These are phyloP conservation scores for Heliconius sara DNA, from an alignment of 2,888 invertebrate species.

Conservation along the genomic window DNA sequence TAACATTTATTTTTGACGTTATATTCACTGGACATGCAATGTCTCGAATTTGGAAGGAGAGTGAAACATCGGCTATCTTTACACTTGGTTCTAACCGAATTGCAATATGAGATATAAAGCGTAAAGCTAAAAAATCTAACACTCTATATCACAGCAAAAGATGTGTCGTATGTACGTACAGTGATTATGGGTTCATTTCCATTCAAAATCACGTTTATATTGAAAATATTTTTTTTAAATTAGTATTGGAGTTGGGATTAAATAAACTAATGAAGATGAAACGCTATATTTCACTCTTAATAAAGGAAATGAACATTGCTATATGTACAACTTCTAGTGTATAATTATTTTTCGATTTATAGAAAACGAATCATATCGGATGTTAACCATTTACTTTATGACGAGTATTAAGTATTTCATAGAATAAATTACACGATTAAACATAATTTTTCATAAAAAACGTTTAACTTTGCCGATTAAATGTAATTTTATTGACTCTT, in stretches of 20 bases:
- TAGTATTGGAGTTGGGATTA: neutral
- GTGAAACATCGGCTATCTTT: neutral
- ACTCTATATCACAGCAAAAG: neutral
- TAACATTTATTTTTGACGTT: too few relatives aligned
- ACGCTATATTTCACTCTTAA: neutral
- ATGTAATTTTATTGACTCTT: constrained; percentile 1
- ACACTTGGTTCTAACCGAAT: neutral
- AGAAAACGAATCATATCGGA: constrained; percentile 34
- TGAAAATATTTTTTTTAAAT: too few relatives aligned
- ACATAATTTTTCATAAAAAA: constrained; percentile 6
- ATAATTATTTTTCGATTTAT: constrained; percentile 27
- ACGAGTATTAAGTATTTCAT: constrained; percentile 31
- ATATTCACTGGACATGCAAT: too few relatives aligned
- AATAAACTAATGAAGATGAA: neutral
- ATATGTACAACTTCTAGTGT: constrained; percentile 25
- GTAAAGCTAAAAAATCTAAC: too few relatives aligned
- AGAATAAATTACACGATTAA: constrained; percentile 9
- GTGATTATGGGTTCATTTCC: neutral
- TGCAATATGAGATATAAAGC: neutral
- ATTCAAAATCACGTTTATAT: neutral
- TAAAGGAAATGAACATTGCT: constrained; percentile 17
- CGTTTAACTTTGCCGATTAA: neutral
- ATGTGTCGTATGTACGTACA: too few relatives aligned
- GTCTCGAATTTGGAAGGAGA: too few relatives aligned
- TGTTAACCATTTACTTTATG: constrained; percentile 34